Percentiles rank a stretch among this genome's conserved stretches.
Evolutionary conservation across 2,888 invertebrate genomes (phyloP).

Genomic region (Troides oblongomaculatus): DNA sequence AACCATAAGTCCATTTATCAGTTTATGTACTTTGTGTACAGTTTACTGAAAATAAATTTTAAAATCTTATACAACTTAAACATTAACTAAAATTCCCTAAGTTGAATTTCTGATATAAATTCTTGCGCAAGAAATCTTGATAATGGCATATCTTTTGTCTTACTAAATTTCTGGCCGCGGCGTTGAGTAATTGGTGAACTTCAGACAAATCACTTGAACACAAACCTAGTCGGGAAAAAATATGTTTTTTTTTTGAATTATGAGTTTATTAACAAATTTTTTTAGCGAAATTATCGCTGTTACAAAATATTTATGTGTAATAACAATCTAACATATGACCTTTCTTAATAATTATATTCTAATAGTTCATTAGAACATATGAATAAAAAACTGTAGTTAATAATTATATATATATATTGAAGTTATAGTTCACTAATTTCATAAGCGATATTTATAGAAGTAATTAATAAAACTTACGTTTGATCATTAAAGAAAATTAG

Average conservation of each 20-base stretch:
- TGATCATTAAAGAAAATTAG: too few species aligned
- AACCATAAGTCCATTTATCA: too few species aligned
- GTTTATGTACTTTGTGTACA: too few species aligned
- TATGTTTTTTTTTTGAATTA: neutral
- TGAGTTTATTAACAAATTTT: neutral
- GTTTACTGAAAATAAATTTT: neutral
- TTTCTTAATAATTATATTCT: too few species aligned
- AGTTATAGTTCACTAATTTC: too few species aligned
- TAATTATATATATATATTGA: too few species aligned
- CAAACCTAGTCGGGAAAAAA: neutral
- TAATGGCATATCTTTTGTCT: slow-evolving; percentile 20
- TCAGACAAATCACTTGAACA: slow-evolving; percentile 12
- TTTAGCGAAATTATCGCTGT: neutral
- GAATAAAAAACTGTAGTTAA: too few species aligned
- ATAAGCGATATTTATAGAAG: too few species aligned
- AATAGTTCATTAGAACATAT: too few species aligned
- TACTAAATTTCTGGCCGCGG: slow-evolving; percentile 17
- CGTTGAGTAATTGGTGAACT: slow-evolving; percentile 14
- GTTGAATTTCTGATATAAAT: neutral
- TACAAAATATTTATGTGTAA: neutral
- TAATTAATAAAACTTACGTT: too few species aligned
- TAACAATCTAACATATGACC: too few species aligned
- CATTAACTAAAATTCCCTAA: neutral
- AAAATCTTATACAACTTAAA: neutral
- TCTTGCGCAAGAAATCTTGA: slow-evolving; percentile 3